phyloP scores from a whole-genome alignment of 2,888 invertebrate genomes.

The Deilephila porcellus region DNA sequence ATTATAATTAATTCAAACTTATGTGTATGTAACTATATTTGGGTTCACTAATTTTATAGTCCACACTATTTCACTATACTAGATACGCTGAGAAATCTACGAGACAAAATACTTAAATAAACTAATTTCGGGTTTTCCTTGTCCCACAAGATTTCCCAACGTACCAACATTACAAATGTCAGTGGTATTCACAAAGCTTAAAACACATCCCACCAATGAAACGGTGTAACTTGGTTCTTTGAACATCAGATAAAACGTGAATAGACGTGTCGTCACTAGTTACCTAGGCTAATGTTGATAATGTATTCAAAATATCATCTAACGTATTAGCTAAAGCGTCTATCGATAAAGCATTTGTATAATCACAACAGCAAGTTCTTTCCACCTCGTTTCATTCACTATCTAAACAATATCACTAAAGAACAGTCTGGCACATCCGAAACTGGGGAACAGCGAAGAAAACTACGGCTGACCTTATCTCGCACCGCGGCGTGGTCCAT shows the following conservation, averaged over 20 bases:
- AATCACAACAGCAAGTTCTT: conserved; percentile 80
- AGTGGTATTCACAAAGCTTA: conserved; percentile 59
- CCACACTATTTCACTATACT: conserved; percentile 42
- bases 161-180: conserved; percentile 34
- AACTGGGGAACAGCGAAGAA: conserved; percentile 81
- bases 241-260: conserved; percentile 65
- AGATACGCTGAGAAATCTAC: conserved; percentile 50
- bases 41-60: conserved; percentile 47
- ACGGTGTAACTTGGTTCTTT: conserved; percentile 68
- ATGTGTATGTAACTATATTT: conserved; percentile 45
- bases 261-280: conserved; percentile 59
- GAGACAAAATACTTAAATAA: conserved; percentile 43
- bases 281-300: conserved; percentile 68
- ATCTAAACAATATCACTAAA: conserved; percentile 80
- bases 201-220: conserved; percentile 65
- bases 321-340: conserved; percentile 80
- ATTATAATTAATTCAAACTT: conserved; percentile 50
- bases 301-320: conserved; percentile 78
- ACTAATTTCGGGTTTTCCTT: conserved; percentile 36
- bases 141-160: conserved; percentile 53
- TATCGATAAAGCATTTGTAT: conserved; percentile 82
- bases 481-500: conserved; percentile 69
- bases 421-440: conserved; percentile 82
- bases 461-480: conserved; percentile 81
- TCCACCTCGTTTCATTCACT: conserved; percentile 75